Percentiles rank a stretch among this genome's conserved stretches.
Evolutionary conservation across 2,113 vertebrate species (phyloP).

Genomic region (Seriola aureovittata): DNA sequence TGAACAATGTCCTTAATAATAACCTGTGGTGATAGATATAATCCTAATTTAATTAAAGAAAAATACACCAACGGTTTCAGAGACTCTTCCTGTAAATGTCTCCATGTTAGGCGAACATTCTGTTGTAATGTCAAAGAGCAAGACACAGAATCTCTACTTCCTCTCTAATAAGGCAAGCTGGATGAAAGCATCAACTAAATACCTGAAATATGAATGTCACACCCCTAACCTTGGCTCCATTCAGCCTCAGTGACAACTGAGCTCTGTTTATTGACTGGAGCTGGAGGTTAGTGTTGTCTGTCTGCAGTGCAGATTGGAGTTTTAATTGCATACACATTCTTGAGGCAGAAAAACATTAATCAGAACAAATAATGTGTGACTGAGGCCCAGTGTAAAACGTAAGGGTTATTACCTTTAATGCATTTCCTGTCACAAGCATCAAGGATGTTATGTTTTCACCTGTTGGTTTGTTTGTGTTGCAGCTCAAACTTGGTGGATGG

Average conservation of each 20-base stretch:
- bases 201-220: background rate
- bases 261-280: constrained; percentile 4
- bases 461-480: too few relatives aligned
- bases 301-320: constrained; percentile 15
- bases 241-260: background rate
- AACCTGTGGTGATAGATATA: background rate
- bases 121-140: constrained; percentile 8
- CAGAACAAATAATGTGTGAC: background rate
- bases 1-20: background rate
- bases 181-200: constrained; percentile 22
- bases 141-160: constrained; percentile 7
- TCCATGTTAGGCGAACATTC: background rate
- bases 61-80: background rate
- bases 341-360: background rate
- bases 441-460: too few relatives aligned
- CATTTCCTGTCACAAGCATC: background rate
- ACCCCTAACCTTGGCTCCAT: background rate
- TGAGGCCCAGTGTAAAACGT: background rate
- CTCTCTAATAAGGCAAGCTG: background rate
- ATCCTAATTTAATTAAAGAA: background rate
- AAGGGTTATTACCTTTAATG: background rate
- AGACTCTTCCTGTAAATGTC: background rate
- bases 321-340: constrained; percentile 34
- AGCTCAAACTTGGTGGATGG: too few relatives aligned
- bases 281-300: background rate